phyloP scores from a whole-genome alignment of 2,888 invertebrate species.

The Lathronympha strigana region DNA sequence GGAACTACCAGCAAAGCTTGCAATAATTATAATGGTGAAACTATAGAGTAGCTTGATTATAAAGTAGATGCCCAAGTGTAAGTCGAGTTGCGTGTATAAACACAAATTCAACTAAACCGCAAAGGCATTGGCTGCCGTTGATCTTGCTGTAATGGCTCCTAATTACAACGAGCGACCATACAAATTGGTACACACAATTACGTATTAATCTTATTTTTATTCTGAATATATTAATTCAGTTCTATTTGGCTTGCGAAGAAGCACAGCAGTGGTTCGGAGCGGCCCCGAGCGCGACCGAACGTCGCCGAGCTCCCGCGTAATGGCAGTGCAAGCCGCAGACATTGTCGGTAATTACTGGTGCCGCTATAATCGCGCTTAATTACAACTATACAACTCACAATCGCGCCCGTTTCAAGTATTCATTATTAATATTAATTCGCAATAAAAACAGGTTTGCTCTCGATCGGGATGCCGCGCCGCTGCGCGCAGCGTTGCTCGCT shows the following conservation, averaged over 20 bases:
- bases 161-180: slow-evolving; percentile 6
- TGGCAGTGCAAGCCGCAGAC: slow-evolving; percentile 63
- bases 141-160: slow-evolving; percentile 2
- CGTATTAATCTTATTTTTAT: slow-evolving; percentile 18
- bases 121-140: not conserved
- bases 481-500: slow-evolving; percentile 45
- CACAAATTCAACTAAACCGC: slow-evolving; percentile 8
- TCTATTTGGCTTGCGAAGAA: slow-evolving; percentile 11
- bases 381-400: slow-evolving; percentile 78
- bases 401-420: slow-evolving; percentile 76
- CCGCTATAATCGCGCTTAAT: slow-evolving; percentile 79
- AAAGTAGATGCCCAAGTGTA: not conserved
- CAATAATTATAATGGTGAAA: no score
- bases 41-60: not conserved
- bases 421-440: slow-evolving; percentile 80
- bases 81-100: slow-evolving; percentile 2
- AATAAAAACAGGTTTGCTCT: slow-evolving; percentile 73
- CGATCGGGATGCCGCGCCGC: slow-evolving; percentile 54
- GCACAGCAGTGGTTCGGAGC: slow-evolving; percentile 11
- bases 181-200: slow-evolving; percentile 5
- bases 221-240: slow-evolving; percentile 3
- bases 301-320: slow-evolving; percentile 44
- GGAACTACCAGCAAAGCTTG: no score
- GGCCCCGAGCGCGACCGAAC: slow-evolving; percentile 49
- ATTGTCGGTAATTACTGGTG: slow-evolving; percentile 71